These are phyloP conservation scores for Antennarius striatus DNA, from an alignment of 2,113 vertebrate genomes.

Conservation along the genomic window DNA sequence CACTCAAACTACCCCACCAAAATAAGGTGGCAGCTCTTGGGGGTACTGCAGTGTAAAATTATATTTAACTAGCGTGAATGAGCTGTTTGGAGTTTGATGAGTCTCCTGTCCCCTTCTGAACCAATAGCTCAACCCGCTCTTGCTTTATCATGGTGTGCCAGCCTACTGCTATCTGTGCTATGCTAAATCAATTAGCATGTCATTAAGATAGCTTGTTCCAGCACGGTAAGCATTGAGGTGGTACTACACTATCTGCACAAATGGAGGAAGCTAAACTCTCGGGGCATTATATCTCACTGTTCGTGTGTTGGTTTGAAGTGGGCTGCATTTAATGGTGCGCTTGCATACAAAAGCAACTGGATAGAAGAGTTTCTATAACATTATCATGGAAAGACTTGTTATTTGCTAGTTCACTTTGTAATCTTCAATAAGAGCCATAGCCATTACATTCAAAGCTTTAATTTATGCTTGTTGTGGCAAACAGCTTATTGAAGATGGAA, in stretches of 20 bases:
- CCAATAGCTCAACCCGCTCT: slow-evolving; percentile 57
- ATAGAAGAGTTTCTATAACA: slow-evolving; percentile 7
- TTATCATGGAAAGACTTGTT: slow-evolving; percentile 2
- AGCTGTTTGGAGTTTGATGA: slow-evolving; percentile 59
- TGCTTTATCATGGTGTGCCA: slow-evolving; percentile 73
- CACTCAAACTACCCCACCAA: too few relatives aligned
- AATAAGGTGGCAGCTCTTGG: background rate
- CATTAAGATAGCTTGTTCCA: slow-evolving; percentile 80
- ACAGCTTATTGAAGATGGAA: slow-evolving; percentile 29
- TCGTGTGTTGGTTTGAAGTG: slow-evolving; percentile 40
- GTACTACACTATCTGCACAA: slow-evolving; percentile 55
- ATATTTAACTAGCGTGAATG: slow-evolving; percentile 60
- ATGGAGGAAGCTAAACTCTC: slow-evolving; percentile 43
- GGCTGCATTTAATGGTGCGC: slow-evolving; percentile 25
- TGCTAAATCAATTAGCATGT: slow-evolving; percentile 82
- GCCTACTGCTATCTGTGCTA: slow-evolving; percentile 69
- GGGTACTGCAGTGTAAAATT: slow-evolving; percentile 56
- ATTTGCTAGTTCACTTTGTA: slow-evolving; percentile 11
- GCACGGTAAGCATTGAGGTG: slow-evolving; percentile 67
- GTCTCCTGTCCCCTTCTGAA: slow-evolving; percentile 65
- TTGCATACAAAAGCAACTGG: slow-evolving; percentile 30
- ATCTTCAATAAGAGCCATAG: slow-evolving; percentile 13
- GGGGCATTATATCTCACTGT: slow-evolving; percentile 63
- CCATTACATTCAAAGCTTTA: slow-evolving; percentile 25
- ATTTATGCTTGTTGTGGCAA: slow-evolving; percentile 18